Evolutionary conservation across 2,113 vertebrate species (phyloP).

Genomic region (Holacanthus passer): DNA sequence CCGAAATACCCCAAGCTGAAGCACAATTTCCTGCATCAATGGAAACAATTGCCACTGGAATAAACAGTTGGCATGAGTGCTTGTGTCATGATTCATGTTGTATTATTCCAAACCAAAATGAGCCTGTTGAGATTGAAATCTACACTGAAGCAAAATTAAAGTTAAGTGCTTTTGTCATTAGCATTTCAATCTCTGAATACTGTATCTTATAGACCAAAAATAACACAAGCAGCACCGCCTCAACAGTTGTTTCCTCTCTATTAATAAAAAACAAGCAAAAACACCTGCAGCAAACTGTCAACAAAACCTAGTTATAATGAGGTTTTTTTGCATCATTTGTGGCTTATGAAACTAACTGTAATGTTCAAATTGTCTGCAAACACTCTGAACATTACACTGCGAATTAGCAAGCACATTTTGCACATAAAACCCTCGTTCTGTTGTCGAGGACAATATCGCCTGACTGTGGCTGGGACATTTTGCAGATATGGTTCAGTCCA

Average conservation of each 20-base stretch:
- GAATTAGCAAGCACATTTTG: slow-evolving; percentile 25
- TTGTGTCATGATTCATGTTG: not conserved
- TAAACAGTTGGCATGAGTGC: not conserved
- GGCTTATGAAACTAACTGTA: not conserved
- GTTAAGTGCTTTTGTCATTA: not conserved
- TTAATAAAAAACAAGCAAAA: not conserved
- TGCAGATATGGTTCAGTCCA: slow-evolving; percentile 47
- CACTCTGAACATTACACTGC: not conserved
- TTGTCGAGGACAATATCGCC: not conserved
- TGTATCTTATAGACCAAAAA: not conserved
- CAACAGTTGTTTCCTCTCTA: not conserved
- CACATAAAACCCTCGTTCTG: slow-evolving; percentile 9
- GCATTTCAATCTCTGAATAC: not conserved
- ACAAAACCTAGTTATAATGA: not conserved
- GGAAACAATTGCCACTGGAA: slow-evolving; percentile 40
- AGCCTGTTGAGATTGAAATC: not conserved
- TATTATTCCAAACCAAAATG: not conserved
- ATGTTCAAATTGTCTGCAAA: not conserved
- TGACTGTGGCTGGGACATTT: slow-evolving; percentile 33
- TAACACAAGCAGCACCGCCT: not conserved
- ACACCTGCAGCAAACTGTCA: not conserved
- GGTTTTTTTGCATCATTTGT: not conserved
- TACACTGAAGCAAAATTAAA: not conserved
- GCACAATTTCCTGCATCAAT: slow-evolving; percentile 37
- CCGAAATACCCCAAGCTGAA: slow-evolving; percentile 22